Conservation (phyloP, 2,113 vertebrate species). For the Phrynosoma platyrhinos region DNA sequence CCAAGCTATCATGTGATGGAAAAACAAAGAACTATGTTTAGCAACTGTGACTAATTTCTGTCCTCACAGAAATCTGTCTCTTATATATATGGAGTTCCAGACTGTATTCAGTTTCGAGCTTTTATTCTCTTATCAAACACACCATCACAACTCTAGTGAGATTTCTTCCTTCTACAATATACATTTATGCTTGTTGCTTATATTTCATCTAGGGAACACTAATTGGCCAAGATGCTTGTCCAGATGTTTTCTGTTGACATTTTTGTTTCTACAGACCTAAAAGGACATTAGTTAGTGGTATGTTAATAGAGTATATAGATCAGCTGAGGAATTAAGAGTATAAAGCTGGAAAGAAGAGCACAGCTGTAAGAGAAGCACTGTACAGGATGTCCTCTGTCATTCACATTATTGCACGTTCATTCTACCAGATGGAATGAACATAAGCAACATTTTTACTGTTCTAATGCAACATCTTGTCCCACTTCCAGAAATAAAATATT, state of each 20-base stretch:
- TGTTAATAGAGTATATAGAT: conserved; percentile 27
- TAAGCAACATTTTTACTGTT: not conserved
- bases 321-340: not conserved
- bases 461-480: not conserved
- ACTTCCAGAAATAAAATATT: not conserved
- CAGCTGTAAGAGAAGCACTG: not conserved
- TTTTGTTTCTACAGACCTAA: not conserved
- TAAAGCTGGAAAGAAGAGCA: conserved; percentile 19
- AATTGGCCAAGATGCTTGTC: not conserved
- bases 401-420: conserved; percentile 45
- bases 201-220: conserved; percentile 47
- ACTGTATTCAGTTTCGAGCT: not conserved
- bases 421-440: conserved; percentile 13
- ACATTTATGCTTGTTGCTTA: conserved; percentile 20
- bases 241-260: conserved; percentile 61
- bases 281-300: conserved; percentile 23
- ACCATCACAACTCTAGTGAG: not conserved
- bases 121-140: not conserved
- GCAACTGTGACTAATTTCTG: not conserved
- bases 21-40: not conserved
- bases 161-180: not conserved
- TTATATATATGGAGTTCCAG: not conserved
- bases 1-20: conserved; percentile 3
- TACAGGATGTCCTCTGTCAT: conserved; percentile 39
- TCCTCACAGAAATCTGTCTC: not conserved